Evolutionary conservation across 1,140 invertebrate genomes (phyloP), one percentile per base, ranked within the genome.

Genomic region (Papilio polytes): DNA sequence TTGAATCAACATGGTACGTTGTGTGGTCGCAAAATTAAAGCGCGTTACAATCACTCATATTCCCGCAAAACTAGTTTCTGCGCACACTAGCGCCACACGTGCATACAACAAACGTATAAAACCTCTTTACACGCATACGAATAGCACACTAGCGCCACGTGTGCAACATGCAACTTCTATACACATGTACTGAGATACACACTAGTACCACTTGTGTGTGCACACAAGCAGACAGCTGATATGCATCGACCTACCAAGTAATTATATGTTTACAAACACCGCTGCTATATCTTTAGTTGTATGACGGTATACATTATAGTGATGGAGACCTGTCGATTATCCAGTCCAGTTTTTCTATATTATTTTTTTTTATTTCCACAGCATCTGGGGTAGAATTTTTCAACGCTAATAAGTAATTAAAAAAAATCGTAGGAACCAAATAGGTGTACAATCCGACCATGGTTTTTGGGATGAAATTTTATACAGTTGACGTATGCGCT

Each of bases 221-320:
- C 85, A 88, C 86, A 86, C 84, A 84, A 84, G 82, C 66, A 85
- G 84, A 83, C 76, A 84, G 82, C 82, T 89, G 93, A 94, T 94
- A 94, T 93, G 91, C 92, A 94, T 93, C 92, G 88, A 92, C 90
- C 86, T 92, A 94, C 93, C 89, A 88, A 92, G 90, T 94, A 94
- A 94, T 94, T 94, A 94, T 94, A 94, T 94, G 92, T 94, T 94
- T 94, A 92, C 91, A 90, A 93, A 92, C 92, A 91, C 85, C 66
- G 80, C 78, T 84, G 83, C 84, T 88, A 85, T 90, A 86, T 86
- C 83, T 86, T 86, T 88, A 87, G 85, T 83, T 87, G 78, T 83
- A 84, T 82, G 81, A 79, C 80, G 51, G 84, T 79, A 85, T 84
- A 86, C 74, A 80, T 78, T 59, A 48, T 78, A 92, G 92, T 86